phyloP scores from a whole-genome alignment of 2,113 vertebrate genomes.

The Nerophis ophidion region DNA sequence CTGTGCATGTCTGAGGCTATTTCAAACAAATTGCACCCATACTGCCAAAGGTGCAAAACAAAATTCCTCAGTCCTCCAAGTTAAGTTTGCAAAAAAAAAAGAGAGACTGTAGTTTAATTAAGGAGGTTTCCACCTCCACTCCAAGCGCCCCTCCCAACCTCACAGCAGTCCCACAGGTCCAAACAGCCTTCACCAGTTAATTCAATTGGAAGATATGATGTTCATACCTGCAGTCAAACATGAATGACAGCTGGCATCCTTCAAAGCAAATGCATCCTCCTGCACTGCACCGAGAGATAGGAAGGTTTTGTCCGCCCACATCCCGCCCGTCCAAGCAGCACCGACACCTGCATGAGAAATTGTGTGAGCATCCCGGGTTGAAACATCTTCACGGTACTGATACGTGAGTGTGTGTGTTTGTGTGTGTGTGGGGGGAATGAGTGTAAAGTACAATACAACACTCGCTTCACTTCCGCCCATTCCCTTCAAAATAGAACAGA shows the following conservation, averaged over 20 bases:
- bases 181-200: conserved; percentile 34
- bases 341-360: conserved; percentile 11
- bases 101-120: conserved; percentile 39
- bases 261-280: conserved; percentile 13
- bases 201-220: conserved; percentile 13
- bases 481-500: conserved; percentile 43
- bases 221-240: conserved; percentile 25
- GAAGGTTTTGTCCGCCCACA: conserved; percentile 12
- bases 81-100: conserved; percentile 51
- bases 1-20: neutral
- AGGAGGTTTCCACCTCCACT: conserved; percentile 39
- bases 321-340: conserved; percentile 11
- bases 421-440: neutral
- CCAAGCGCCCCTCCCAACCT: conserved; percentile 13
- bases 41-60: neutral
- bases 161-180: conserved; percentile 42
- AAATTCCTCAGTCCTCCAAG: conserved; percentile 6
- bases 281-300: conserved; percentile 21
- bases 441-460: conserved; percentile 15
- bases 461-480: conserved; percentile 16
- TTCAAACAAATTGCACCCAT: neutral
- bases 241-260: conserved; percentile 7
- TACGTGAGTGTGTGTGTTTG: conserved; percentile 11
- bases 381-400: conserved; percentile 57
- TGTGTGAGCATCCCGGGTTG: conserved; percentile 31